These are phyloP conservation scores for Pseudorhiza aurosa DNA, from an alignment of 30 jellyfish, hydroid and myxozoan genomes.

Conservation along the genomic window DNA sequence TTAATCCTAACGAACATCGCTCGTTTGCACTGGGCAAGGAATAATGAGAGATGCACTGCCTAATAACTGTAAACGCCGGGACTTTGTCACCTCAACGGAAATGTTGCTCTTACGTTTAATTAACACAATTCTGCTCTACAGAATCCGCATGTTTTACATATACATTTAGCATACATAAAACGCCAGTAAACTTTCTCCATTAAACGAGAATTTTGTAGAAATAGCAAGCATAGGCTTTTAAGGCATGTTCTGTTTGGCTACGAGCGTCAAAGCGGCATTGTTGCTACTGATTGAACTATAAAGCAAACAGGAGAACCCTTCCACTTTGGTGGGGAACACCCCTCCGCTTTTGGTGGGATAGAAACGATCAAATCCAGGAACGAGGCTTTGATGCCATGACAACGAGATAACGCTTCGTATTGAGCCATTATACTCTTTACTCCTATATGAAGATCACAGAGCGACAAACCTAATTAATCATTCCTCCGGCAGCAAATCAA, in stretches of 20 bases:
- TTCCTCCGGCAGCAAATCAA: neutral
- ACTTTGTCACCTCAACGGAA: neutral
- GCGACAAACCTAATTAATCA: neutral
- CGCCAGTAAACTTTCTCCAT: constrained; percentile 39
- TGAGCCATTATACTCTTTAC: neutral
- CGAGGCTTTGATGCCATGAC: too few species aligned
- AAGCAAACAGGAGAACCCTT: too few species aligned
- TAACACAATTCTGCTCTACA: constrained; percentile 46
- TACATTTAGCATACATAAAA: constrained; percentile 4
- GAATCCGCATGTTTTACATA: constrained; percentile 5
- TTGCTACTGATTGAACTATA: too few species aligned
- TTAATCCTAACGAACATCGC: neutral
- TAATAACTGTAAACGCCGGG: neutral
- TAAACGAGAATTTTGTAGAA: constrained; percentile 27
- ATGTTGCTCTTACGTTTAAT: constrained; percentile 6
- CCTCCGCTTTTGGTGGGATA: too few species aligned
- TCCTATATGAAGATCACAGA: too few species aligned
- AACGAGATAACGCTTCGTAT: neutral
- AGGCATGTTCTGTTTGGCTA: neutral
- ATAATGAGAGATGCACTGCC: neutral
- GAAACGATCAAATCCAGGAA: neutral
- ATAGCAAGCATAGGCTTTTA: constrained; percentile 14
- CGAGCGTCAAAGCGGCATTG: too few species aligned
- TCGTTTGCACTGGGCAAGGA: neutral
- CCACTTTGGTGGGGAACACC: too few species aligned